Base-by-base conservation (phyloP, 2,113 vertebrate genomes). In the Leucosticte australis region DNA sequence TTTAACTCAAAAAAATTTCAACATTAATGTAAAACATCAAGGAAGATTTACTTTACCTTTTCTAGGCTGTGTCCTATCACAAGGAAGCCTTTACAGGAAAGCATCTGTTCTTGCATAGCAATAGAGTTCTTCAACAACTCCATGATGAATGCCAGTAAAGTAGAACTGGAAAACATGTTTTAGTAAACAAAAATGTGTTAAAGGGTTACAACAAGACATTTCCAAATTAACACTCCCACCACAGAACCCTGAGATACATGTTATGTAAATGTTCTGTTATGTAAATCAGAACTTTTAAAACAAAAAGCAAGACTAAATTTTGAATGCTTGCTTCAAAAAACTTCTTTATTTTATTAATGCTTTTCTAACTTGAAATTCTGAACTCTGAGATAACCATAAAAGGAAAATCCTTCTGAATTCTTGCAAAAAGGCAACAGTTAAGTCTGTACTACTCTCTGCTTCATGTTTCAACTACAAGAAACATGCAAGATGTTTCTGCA, bases 81-180 rank as follows among this genome's bases (percentile, higher is more conserved):
- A 81, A 99, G 99, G 95, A 99, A 99, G 97, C 99, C 99, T 97
- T 99, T 99, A 97, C 98, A 99, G 94, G 99, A 98, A 94, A 99
- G 98, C 97, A 99, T 99, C 97, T 99, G 99, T 85, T 99, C 99
- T 98, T 99, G 99, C 99, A 99, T 99, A 95, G 99, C 98, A 95
- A 99, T 98, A 2, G 99, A 99, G 98, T 99, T 99, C 98, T 99
- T 99, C 98, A 99, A 95, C 91, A 99, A 97, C 95, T 99, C 99
- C 99, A 99, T 99, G 92, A 99, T 98, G 93, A 99, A 99, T 89
- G 99, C 97, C 88, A 99, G 94, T 96, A 99, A 98, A 81, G 99
- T 99, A 96, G 98, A 99, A 97, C 99, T 99, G 86, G n/a, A 97
- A 96, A 91, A 96, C 6, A 87, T 2, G 3, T 11, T 77, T 86